These are phyloP conservation scores for Euplagia quadripunctaria DNA, from an alignment of 2,888 invertebrate species.

Conservation along the genomic window DNA sequence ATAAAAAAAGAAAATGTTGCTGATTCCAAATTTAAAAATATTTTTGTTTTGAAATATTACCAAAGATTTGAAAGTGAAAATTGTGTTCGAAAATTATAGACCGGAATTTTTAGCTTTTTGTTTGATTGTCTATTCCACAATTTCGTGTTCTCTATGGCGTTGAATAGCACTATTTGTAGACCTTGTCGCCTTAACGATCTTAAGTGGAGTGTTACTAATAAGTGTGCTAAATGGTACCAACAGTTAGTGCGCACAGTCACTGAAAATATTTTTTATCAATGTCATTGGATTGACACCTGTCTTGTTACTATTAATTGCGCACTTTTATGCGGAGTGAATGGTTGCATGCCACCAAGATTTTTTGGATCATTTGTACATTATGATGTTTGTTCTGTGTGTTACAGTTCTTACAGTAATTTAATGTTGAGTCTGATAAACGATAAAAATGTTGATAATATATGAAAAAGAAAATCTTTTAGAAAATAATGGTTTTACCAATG, in stretches of 20 bases:
- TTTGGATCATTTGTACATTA: not conserved
- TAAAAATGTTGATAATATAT: no score
- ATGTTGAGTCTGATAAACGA: not conserved
- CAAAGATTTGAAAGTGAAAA: not conserved
- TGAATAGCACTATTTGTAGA: conserved; percentile 1
- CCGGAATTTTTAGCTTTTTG: not conserved
- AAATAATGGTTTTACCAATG: no score
- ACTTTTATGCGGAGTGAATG: conserved; percentile 17
- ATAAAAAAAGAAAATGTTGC: no score
- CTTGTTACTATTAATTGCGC: conserved; percentile 37
- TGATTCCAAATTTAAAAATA: no score
- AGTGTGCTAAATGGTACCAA: conserved; percentile 31
- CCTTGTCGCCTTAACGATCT: conserved; percentile 46
- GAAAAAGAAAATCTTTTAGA: no score
- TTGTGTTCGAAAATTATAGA: not conserved
- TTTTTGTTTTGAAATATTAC: no score
- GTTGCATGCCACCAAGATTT: not conserved
- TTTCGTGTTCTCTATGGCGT: not conserved
- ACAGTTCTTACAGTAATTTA: not conserved
- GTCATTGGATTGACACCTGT: conserved; percentile 45
- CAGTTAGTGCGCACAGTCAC: conserved; percentile 31
- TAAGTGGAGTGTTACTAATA: conserved; percentile 52
- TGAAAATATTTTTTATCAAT: conserved; percentile 40
- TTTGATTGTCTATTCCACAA: not conserved
- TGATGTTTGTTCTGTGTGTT: not conserved